Conservation (phyloP, 2,113 vertebrate genomes). For the Onychostoma macrolepis region DNA sequence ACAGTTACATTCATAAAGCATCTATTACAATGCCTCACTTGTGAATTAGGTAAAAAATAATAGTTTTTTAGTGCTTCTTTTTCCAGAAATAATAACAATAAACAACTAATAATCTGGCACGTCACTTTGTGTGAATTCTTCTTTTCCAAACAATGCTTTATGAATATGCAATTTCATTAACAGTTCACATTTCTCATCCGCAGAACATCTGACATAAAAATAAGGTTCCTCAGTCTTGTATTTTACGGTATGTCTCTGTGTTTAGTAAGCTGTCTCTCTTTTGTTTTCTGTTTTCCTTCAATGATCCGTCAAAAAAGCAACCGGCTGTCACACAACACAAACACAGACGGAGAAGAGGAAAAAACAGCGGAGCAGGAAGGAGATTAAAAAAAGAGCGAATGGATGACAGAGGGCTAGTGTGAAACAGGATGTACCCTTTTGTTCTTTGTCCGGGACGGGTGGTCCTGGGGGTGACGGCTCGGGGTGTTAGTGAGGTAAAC, state of each 20-base stretch:
- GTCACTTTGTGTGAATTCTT: constrained; percentile 50
- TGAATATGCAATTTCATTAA: constrained; percentile 73
- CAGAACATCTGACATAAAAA: constrained; percentile 72
- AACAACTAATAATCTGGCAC: constrained; percentile 37
- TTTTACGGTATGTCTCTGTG: constrained; percentile 51
- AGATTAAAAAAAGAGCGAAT: constrained; percentile 66
- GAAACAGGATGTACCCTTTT: constrained; percentile 93
- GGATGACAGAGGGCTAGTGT: constrained; percentile 79
- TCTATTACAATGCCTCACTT: constrained; percentile 71
- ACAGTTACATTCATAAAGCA: constrained; percentile 80
- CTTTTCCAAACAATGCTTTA: constrained; percentile 72
- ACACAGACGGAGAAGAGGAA: constrained; percentile 64
- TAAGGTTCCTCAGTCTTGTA: constrained; percentile 70
- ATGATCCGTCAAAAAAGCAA: constrained; percentile 54
- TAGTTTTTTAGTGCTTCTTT: constrained; percentile 36
- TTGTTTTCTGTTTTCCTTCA: constrained; percentile 58
- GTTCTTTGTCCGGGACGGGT: constrained; percentile 84
- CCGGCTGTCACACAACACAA: constrained; percentile 57
- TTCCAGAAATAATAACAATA: constrained; percentile 32
- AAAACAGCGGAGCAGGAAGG: constrained; percentile 61
- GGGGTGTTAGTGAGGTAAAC: constrained; percentile 90
- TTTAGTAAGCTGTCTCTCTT: constrained; percentile 60
- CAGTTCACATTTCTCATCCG: constrained; percentile 56
- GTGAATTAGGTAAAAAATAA: constrained; percentile 62
- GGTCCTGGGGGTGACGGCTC: constrained; percentile 79